Base-by-base conservation (phyloP, 2,888 invertebrate species). In the Oscheius sp. region DNA sequence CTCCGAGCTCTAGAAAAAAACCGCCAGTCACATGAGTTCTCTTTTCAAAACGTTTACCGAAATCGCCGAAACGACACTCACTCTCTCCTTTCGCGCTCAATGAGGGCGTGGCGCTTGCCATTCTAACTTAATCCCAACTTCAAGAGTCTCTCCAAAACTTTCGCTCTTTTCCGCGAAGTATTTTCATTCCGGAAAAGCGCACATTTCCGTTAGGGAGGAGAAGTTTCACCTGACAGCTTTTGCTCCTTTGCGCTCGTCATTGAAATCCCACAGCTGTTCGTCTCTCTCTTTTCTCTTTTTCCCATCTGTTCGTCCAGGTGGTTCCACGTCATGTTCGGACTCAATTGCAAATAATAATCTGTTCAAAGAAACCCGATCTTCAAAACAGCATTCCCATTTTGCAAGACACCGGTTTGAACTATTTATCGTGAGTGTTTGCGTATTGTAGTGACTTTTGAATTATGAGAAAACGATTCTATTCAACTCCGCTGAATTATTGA, bases 11-110 rank as follows among this genome's bases (percentile, higher is more conserved):
- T 28, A 36, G 36, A 32, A 54, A 49, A 51, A 54, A 54, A 32
- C 20, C 20, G 36, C 17, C 33, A 36, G 54, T 54, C 54, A 54
- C 54, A 54, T 54, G 54, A 54, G 54, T 20, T 54, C 17, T 33
- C 54, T 24, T 50, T 50, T 30, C 26, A 50, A 50, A 50, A 50
- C 28, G 50, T 50, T 50, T 50, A 50, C 50, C 50, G n/a, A 50
- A 50, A 24, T n/a, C 50, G 33, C 54, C 36, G 36, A 36, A 36
- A 36, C 36, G 14, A 36, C 36, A 36, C n/a, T n/a, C n/a, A n/a
- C 41, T 41, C 41, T 41, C 12, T 2, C 41, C 41, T 14, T 6
- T 41, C n/a, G 41, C 41, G 41, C 41, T 12, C 41, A 20, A 41
- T 3, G 14, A 17, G 41, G 20, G 20, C 41, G 41, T 14, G 12